These are phyloP conservation scores for Epinotia ramella DNA, from an alignment of 2,888 invertebrate species.

Conservation along the genomic window DNA sequence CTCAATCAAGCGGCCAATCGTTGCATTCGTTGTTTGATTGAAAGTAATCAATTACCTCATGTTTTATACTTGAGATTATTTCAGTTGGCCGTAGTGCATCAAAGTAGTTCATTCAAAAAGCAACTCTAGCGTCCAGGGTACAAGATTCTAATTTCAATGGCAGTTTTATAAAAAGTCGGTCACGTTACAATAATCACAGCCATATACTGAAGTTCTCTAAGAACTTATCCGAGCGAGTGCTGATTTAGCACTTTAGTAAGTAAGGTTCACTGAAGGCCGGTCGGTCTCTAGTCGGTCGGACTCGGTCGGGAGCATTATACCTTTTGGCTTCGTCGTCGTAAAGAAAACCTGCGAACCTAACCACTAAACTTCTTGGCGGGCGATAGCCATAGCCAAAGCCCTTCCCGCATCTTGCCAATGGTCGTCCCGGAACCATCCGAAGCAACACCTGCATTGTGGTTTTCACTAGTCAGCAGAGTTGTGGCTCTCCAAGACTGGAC, in stretches of 20 bases:
- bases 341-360: not conserved
- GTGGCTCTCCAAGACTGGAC: too few species aligned
- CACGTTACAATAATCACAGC: too few species aligned
- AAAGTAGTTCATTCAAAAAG: too few species aligned
- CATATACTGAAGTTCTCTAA: not conserved
- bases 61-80: not conserved
- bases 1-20: not conserved
- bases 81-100: too few species aligned
- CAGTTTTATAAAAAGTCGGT: not conserved
- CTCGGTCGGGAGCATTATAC: too few species aligned
- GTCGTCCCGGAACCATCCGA: too few species aligned
- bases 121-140: too few species aligned
- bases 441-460: too few species aligned
- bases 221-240: not conserved
- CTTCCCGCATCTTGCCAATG: too few species aligned
- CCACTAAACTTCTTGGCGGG: not conserved
- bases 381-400: too few species aligned
- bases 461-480: too few species aligned
- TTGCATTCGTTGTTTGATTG: not conserved
- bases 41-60: not conserved
- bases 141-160: too few species aligned
- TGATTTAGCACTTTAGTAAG: not conserved
- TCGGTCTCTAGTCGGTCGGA: not conserved
- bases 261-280: not conserved
- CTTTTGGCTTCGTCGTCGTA: not conserved